Conservation (phyloP, 2,113 vertebrate genomes). For the Merops nubicus region DNA sequence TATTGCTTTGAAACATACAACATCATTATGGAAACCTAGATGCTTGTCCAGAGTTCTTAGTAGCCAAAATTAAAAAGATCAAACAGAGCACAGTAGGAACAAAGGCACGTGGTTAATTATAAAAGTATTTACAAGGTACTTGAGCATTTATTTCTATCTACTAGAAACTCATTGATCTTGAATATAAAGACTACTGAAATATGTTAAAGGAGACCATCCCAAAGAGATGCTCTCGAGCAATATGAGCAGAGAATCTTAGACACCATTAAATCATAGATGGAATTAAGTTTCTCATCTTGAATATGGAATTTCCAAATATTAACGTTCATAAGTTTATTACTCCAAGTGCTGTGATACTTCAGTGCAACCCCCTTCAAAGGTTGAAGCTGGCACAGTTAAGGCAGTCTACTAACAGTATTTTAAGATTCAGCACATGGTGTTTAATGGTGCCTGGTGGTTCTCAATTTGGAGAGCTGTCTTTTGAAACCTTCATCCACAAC, state of each 20-base stretch:
- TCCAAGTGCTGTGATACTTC: background rate
- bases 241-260: background rate
- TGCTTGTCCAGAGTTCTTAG: background rate
- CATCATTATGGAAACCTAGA: background rate
- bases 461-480: background rate
- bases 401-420: background rate
- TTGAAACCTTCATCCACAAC: background rate
- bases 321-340: background rate
- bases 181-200: background rate
- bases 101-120: conserved; percentile 57
- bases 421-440: background rate
- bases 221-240: accelerated
- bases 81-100: background rate
- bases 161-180: background rate
- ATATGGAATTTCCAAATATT: background rate
- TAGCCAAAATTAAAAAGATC: conserved; percentile 19
- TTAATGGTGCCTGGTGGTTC: background rate
- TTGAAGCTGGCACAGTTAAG: conserved; percentile 1
- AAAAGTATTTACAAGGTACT: conserved; percentile 49
- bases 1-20: conserved; percentile 48
- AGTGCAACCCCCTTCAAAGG: conserved; percentile 5
- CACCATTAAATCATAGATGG: background rate
- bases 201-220: background rate
- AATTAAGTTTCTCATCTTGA: background rate
- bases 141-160: background rate